Percentiles rank a stretch among this genome's conserved stretches.
Evolutionary conservation across 2,797 vertebrate species (phyloP).

Genomic region (Xenopus petersii): DNA sequence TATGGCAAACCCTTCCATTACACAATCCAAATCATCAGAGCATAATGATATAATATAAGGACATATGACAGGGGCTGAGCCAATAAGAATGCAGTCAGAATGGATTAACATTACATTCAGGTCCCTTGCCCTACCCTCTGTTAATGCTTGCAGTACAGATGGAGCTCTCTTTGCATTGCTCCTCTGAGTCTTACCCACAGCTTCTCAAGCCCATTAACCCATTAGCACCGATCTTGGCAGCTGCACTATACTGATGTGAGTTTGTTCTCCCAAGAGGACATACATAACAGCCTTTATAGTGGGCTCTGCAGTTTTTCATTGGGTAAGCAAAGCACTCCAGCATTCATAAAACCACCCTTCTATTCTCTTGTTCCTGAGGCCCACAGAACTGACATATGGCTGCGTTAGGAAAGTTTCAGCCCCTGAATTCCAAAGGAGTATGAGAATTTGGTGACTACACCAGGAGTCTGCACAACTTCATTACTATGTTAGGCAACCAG

Average conservation of each 20-base stretch:
- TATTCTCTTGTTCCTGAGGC: not conserved
- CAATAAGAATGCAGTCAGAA: not conserved
- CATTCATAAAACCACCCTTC: not conserved
- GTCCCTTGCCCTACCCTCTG: conserved; percentile 1
- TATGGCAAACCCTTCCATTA: no score
- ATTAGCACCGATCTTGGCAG: conserved; percentile 42
- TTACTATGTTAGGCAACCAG: conserved; percentile 8
- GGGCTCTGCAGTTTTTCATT: conserved; percentile 26
- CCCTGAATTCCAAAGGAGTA: conserved; percentile 9
- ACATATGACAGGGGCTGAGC: no score
- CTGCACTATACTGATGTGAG: conserved; percentile 27
- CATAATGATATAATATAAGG: not conserved
- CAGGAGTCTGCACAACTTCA: conserved; percentile 6
- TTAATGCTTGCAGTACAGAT: conserved; percentile 33
- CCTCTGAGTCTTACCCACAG: conserved; percentile 36
- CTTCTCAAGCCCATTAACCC: conserved; percentile 43
- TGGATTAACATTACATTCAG: conserved; percentile 15
- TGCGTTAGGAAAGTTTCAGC: not conserved
- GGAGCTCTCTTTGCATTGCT: conserved; percentile 30
- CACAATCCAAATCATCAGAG: not conserved
- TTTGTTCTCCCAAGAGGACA: conserved; percentile 24
- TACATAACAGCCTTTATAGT: conserved; percentile 34
- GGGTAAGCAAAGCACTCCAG: conserved; percentile 11
- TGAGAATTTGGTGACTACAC: conserved; percentile 22
- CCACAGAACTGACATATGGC: conserved; percentile 8